Percentiles rank a stretch among this genome's conserved stretches.
Conservation (phyloP, 2,113 vertebrate species). For the Amphilophus citrinellus region DNA sequence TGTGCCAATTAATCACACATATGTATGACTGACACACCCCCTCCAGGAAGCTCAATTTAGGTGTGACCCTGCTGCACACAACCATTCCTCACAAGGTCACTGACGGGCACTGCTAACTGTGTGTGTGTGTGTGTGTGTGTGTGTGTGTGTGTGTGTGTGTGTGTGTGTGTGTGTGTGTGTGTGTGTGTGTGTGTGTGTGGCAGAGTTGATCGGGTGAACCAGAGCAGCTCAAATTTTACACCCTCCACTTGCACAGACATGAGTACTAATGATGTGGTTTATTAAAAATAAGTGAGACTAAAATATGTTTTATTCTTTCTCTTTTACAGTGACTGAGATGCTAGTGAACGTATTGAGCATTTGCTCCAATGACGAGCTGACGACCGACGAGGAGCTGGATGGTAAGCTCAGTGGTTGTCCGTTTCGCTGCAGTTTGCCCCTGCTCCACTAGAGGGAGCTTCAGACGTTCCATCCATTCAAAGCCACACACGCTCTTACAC, state of each 20-base stretch:
- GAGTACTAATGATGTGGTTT: not conserved
- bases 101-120: not conserved
- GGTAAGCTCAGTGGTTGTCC: slow-evolving; percentile 80
- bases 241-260: too few species aligned
- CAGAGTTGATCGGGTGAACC: not conserved
- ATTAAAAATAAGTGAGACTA: not conserved
- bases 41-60: slow-evolving; percentile 26
- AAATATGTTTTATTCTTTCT: slow-evolving; percentile 15
- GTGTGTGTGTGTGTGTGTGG: not conserved
- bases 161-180: too few species aligned
- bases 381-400: slow-evolving; percentile 96
- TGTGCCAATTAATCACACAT: slow-evolving; percentile 36
- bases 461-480: not conserved
- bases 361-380: slow-evolving; percentile 97
- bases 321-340: slow-evolving; percentile 94
- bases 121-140: too few species aligned
- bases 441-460: slow-evolving; percentile 58
- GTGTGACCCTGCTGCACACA: slow-evolving; percentile 4
- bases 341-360: slow-evolving; percentile 97
- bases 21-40: slow-evolving; percentile 12
- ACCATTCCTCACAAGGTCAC: slow-evolving; percentile 28
- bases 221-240: not conserved
- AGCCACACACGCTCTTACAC: not conserved
- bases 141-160: too few species aligned
- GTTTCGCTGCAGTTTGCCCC: not conserved